These are phyloP conservation scores for Conger conger DNA, from an alignment of 2,113 vertebrate genomes.

Conservation along the genomic window DNA sequence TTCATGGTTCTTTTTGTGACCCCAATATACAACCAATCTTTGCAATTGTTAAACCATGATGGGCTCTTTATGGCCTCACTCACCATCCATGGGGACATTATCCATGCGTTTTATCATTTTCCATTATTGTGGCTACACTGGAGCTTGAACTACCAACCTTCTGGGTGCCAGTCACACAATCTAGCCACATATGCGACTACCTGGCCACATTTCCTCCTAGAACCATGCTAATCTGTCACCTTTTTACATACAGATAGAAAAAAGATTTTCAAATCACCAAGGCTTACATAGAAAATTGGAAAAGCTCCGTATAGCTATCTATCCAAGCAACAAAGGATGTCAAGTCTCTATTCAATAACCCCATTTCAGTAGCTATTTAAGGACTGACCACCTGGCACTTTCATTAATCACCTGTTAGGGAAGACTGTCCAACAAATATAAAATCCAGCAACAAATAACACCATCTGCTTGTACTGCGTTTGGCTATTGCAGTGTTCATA, in stretches of 20 bases:
- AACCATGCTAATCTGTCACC: background rate
- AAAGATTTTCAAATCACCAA: background rate
- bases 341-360: conserved; percentile 1
- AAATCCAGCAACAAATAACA: background rate
- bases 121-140: too few relatives aligned
- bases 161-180: too few relatives aligned
- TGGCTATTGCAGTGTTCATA: background rate
- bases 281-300: background rate
- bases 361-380: background rate
- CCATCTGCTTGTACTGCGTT: background rate
- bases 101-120: too few relatives aligned
- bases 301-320: background rate
- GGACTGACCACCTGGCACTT: background rate
- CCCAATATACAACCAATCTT: too few relatives aligned
- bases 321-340: conserved; percentile 1
- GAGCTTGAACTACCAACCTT: too few relatives aligned
- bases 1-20: too few relatives aligned
- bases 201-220: background rate
- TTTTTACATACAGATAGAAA: background rate
- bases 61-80: too few relatives aligned
- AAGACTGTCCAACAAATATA: background rate
- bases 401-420: background rate
- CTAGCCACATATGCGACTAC: background rate
- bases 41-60: too few relatives aligned
- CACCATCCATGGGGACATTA: too few relatives aligned